phyloP scores from a whole-genome alignment of 1,140 invertebrate species.

The Stegodyphus dumicola region DNA sequence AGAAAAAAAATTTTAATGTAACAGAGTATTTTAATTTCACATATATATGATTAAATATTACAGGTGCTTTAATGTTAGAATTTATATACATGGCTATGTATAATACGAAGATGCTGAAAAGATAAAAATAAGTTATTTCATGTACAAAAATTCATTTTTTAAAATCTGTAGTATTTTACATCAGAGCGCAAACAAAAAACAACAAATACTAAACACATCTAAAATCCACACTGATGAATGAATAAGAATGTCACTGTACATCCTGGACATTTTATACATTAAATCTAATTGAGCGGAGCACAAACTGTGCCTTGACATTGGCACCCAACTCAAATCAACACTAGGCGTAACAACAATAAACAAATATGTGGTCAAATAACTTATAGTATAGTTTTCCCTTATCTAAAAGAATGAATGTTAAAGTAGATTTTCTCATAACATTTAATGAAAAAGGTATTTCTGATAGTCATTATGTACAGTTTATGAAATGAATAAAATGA shows the following conservation, averaged over 20 bases:
- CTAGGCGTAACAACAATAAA: slow-evolving; percentile 15
- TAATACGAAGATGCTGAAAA: slow-evolving; percentile 20
- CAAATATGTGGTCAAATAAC: slow-evolving; percentile 20
- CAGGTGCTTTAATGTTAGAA: slow-evolving; percentile 20
- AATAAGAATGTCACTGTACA: neutral
- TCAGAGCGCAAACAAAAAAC: neutral
- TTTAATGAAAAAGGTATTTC: neutral
- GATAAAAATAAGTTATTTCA: slow-evolving; percentile 28
- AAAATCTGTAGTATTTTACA: neutral
- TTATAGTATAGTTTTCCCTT: neutral
- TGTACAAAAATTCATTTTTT: slow-evolving; percentile 2
- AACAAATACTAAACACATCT: slow-evolving; percentile 5
- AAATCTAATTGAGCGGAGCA: slow-evolving; percentile 40
- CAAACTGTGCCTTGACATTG: slow-evolving; percentile 13
- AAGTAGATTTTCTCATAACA: neutral
- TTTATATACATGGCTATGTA: slow-evolving; percentile 38
- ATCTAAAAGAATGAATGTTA: neutral
- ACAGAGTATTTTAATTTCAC: slow-evolving; percentile 24
- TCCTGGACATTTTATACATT: neutral
- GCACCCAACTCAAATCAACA: slow-evolving; percentile 4
- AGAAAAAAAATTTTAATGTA: neutral
- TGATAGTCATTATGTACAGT: neutral
- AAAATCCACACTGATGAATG: slow-evolving; percentile 17
- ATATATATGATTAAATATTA: slow-evolving; percentile 38
- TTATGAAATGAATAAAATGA: neutral